A percentile compares a stretch with the other conserved stretches of the same genome.
Evolutionary conservation across 2,797 vertebrate species (phyloP).

Genomic region (Euphonia xanthogaster): DNA sequence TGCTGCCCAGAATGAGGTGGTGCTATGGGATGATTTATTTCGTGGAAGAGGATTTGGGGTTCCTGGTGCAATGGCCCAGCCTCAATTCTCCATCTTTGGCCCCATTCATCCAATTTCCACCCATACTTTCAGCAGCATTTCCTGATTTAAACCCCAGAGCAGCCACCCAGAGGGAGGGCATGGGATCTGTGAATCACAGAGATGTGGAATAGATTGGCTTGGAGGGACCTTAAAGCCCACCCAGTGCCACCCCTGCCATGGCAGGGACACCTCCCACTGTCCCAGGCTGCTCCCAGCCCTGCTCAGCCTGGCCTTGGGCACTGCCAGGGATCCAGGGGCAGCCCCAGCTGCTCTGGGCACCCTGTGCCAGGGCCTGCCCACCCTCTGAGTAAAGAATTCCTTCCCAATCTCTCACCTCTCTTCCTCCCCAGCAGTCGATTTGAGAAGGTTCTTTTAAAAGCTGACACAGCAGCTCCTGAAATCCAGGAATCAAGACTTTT

Average conservation of each 20-base stretch:
- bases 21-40: background rate
- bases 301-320: background rate
- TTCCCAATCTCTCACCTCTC: background rate
- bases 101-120: background rate
- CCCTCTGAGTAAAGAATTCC: accelerated
- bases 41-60: background rate
- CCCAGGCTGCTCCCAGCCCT: background rate
- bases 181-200: background rate
- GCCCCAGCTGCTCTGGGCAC: background rate
- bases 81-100: background rate
- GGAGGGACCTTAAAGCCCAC: background rate
- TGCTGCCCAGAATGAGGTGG: background rate
- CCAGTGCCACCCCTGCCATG: background rate
- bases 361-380: background rate
- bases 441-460: background rate
- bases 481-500: background rate
- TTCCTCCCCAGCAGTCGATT: background rate
- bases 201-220: background rate
- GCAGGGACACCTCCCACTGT: background rate
- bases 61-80: background rate
- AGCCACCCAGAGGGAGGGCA: background rate
- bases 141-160: background rate
- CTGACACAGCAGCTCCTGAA: background rate
- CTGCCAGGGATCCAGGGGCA: background rate
- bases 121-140: background rate